Percentiles rank a stretch among this genome's conserved stretches.
phyloP scores from a whole-genome alignment of 2,113 vertebrate species.

The Nycticryphes semicollaris region DNA sequence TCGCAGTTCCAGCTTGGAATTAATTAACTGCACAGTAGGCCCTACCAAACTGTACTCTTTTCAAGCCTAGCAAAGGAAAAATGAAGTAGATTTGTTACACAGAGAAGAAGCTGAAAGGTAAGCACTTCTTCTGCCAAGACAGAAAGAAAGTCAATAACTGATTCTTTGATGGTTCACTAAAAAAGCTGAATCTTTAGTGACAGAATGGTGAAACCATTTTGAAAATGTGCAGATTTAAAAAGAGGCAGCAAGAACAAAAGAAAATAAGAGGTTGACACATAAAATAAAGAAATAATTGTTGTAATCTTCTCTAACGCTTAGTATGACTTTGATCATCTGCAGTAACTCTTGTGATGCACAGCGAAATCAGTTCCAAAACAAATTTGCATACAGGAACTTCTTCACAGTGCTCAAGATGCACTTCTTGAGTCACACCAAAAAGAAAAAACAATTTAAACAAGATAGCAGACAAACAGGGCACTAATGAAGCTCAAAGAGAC shows the following conservation, averaged over 20 bases:
- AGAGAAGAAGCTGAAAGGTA: constrained; percentile 31
- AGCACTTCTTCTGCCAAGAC: constrained; percentile 22
- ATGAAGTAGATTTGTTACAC: constrained; percentile 28
- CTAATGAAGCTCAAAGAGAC: background rate
- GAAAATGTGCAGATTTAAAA: constrained; percentile 33
- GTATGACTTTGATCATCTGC: background rate
- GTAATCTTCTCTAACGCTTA: background rate
- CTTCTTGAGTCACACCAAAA: background rate
- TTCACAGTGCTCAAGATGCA: background rate
- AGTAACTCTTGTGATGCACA: background rate
- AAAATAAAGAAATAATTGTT: constrained; percentile 19
- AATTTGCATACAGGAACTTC: background rate
- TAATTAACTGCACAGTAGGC: background rate
- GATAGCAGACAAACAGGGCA: background rate
- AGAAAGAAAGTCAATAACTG: constrained; percentile 44
- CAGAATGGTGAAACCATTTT: constrained; percentile 15
- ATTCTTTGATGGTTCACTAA: constrained; percentile 25
- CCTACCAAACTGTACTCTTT: background rate
- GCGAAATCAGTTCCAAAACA: background rate
- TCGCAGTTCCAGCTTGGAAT: constrained; percentile 12
- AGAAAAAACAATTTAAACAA: background rate
- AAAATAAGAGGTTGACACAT: background rate
- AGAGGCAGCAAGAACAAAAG: constrained; percentile 15
- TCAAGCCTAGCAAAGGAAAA: constrained; percentile 43
- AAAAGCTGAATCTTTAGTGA: constrained; percentile 20